Evolutionary conservation across 2,113 vertebrate species (phyloP).

Genomic region (Crotophaga sulcirostris): DNA sequence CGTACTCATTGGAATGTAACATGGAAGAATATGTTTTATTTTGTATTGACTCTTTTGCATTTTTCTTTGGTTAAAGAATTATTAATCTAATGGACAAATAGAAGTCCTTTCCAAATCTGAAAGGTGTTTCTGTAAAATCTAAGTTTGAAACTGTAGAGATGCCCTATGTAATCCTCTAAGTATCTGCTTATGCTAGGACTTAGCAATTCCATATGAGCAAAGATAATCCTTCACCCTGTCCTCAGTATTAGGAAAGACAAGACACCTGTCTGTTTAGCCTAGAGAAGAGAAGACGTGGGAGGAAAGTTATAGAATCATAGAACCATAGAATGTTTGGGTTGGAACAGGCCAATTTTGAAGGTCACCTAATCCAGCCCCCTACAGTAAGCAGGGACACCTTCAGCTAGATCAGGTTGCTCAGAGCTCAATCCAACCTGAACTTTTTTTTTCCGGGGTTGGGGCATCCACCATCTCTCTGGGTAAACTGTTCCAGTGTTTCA

Average conservation of each 20-base stretch:
- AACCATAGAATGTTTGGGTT: too few relatives aligned
- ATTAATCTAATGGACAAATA: neutral
- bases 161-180: accelerated
- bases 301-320: too few relatives aligned
- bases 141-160: neutral
- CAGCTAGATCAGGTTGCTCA: too few relatives aligned
- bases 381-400: too few relatives aligned
- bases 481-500: too few relatives aligned
- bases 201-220: neutral
- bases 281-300: neutral
- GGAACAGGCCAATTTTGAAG: too few relatives aligned
- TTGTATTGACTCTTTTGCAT: neutral
- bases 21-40: neutral
- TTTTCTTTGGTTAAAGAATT: neutral
- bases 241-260: neutral
- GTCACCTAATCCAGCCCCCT: too few relatives aligned
- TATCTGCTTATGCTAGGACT: neutral
- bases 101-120: neutral
- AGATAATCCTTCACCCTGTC: neutral
- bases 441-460: too few relatives aligned
- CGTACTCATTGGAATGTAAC: neutral
- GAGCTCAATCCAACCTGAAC: too few relatives aligned
- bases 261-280: neutral
- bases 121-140: neutral
- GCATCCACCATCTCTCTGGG: too few relatives aligned